These are phyloP conservation scores for Pseudochromis fuscus DNA, from an alignment of 2,797 vertebrate genomes.

Conservation along the genomic window DNA sequence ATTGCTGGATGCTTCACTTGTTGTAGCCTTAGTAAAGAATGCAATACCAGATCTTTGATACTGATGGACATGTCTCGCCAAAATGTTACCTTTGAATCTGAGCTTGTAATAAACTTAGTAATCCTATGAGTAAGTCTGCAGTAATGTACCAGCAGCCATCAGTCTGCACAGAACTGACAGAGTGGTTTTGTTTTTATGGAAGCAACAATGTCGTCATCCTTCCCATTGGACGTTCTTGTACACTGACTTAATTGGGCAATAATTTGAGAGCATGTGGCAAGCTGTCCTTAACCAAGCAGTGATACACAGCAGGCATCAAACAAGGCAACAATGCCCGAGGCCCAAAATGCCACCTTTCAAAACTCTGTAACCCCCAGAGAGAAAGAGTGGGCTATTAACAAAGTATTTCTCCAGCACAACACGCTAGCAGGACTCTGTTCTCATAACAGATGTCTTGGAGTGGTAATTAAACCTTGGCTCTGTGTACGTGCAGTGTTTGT, in stretches of 20 bases:
- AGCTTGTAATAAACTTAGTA: slow-evolving; percentile 1
- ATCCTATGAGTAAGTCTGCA: slow-evolving; percentile 4
- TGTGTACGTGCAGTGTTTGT: slow-evolving; percentile 49
- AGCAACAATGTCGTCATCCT: slow-evolving; percentile 46
- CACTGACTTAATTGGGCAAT: slow-evolving; percentile 67
- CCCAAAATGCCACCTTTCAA: slow-evolving; percentile 68
- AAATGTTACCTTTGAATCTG: not conserved
- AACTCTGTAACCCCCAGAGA: slow-evolving; percentile 50
- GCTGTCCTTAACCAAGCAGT: slow-evolving; percentile 48
- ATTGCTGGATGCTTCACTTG: slow-evolving; percentile 23
- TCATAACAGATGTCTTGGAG: slow-evolving; percentile 61
- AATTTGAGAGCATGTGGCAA: slow-evolving; percentile 68
- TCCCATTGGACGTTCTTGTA: slow-evolving; percentile 51
- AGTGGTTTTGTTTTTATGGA: slow-evolving; percentile 49
- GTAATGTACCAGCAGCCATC: slow-evolving; percentile 30
- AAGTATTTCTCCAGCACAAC: slow-evolving; percentile 46
- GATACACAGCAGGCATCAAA: slow-evolving; percentile 71
- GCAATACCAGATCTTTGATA: slow-evolving; percentile 1
- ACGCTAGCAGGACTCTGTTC: slow-evolving; percentile 41
- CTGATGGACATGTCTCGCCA: not conserved
- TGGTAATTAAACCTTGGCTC: slow-evolving; percentile 57
- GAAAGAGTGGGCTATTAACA: slow-evolving; percentile 49
- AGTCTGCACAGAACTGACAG: slow-evolving; percentile 11
- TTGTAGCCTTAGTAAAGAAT: slow-evolving; percentile 11
- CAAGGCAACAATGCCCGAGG: slow-evolving; percentile 49